A percentile compares a stretch with the other conserved stretches of the same genome.
Evolutionary conservation across 1,140 invertebrate species (phyloP).

Genomic region (Neuroterus valhalla): DNA sequence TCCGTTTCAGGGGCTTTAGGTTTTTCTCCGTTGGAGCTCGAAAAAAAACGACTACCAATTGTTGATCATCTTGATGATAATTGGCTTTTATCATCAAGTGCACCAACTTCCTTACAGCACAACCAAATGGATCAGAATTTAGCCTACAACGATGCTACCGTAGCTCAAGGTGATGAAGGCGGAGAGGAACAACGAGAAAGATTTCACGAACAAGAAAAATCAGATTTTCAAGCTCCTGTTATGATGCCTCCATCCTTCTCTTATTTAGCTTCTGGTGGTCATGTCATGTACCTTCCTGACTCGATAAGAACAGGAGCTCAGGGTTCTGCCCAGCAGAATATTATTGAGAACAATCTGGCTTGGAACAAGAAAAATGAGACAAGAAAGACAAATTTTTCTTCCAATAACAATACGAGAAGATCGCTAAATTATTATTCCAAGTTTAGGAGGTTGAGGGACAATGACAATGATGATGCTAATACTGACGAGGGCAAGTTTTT

Average conservation of each 20-base stretch:
- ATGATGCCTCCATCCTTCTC: constrained; percentile 73
- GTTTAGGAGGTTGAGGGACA: too few species aligned
- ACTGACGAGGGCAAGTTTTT: too few species aligned
- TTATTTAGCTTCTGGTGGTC: constrained; percentile 76
- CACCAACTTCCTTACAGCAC: constrained; percentile 85
- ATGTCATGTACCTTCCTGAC: constrained; percentile 88
- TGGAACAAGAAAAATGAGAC: background rate
- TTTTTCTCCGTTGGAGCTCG: constrained; percentile 51
- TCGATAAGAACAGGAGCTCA: constrained; percentile 59
- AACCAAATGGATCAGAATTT: constrained; percentile 60
- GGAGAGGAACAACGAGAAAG: constrained; percentile 65
- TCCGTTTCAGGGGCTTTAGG: constrained; percentile 82
- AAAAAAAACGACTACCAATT: constrained; percentile 47
- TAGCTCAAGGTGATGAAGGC: constrained; percentile 63
- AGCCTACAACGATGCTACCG: constrained; percentile 58
- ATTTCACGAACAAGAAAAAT: constrained; percentile 56
- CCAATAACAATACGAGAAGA: too few species aligned
- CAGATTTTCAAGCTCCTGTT: constrained; percentile 64
- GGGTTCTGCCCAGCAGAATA: too few species aligned
- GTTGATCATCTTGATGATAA: constrained; percentile 77
- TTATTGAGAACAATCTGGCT: background rate
- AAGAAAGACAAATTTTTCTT: background rate
- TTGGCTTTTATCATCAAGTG: constrained; percentile 86
- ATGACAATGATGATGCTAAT: too few species aligned
- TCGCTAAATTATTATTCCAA: too few species aligned